A percentile compares a stretch with the other conserved stretches of the same genome.
Conservation (phyloP, 2,888 invertebrate genomes). For the Leuctra nigra region DNA sequence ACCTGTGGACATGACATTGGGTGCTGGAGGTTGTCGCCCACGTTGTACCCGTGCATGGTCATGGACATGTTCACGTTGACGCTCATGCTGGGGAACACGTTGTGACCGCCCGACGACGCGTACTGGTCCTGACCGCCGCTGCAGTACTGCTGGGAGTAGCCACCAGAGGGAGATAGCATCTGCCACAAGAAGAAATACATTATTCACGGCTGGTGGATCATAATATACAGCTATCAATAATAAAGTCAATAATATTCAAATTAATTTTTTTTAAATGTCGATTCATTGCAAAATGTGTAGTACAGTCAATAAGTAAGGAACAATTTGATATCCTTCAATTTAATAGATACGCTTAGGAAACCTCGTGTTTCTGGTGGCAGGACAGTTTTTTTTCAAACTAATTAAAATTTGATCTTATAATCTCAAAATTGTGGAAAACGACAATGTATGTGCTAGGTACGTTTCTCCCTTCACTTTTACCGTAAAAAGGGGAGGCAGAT, state of each 20-base stretch:
- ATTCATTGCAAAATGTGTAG: too few relatives aligned
- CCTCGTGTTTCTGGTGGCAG: too few relatives aligned
- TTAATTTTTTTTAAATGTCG: too few relatives aligned
- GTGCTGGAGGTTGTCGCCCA: constrained; percentile 41
- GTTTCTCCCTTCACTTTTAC: too few relatives aligned
- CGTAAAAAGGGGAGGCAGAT: too few relatives aligned
- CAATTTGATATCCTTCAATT: too few relatives aligned
- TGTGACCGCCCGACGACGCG: constrained; percentile 30
- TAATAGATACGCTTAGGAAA: too few relatives aligned
- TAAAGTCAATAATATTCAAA: background rate
- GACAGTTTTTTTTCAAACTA: too few relatives aligned
- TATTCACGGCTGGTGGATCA: background rate
- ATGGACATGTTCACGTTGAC: constrained; percentile 97
- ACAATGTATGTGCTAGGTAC: too few relatives aligned
- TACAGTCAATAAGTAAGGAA: too few relatives aligned
- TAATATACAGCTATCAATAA: background rate
- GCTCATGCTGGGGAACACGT: constrained; percentile 81
- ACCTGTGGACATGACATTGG: constrained; percentile 66
- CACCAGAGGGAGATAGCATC: constrained; percentile 46
- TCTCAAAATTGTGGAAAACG: too few relatives aligned
- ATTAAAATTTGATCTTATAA: too few relatives aligned
- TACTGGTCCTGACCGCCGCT: constrained; percentile 24
- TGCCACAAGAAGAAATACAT: constrained; percentile 36
- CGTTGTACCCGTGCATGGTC: constrained; percentile 73
- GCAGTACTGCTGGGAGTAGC: constrained; percentile 30